Percentiles rank a stretch among this genome's conserved stretches.
phyloP scores from a whole-genome alignment of 2,888 invertebrate genomes.

The Creontiades dilutus region DNA sequence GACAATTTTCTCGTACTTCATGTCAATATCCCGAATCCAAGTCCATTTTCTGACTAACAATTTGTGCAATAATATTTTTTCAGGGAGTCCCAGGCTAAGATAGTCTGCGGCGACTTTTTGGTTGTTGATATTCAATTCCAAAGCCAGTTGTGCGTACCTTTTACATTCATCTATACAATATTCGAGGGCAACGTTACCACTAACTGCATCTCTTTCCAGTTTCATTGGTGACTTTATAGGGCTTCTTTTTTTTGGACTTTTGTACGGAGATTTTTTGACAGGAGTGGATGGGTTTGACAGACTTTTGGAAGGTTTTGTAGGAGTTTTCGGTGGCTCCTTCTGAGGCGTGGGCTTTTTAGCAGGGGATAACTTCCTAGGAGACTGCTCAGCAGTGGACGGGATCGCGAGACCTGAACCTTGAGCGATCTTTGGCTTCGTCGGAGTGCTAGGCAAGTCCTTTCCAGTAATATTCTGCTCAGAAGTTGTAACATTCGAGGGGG shows the following conservation, averaged over 20 bases:
- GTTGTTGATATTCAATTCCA: background rate
- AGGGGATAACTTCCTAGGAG: background rate
- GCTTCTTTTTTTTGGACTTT: conserved; percentile 33
- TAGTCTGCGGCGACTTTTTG: conserved; percentile 56
- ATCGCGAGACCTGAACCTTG: background rate
- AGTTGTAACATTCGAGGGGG: background rate
- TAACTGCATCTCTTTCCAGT: background rate
- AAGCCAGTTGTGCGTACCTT: conserved; percentile 49
- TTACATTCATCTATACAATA: conserved; percentile 48
- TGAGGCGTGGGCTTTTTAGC: background rate
- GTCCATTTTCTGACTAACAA: conserved; percentile 60
- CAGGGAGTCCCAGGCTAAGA: conserved; percentile 3
- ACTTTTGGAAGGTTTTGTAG: background rate
- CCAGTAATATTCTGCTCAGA: background rate
- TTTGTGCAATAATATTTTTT: conserved; percentile 52
- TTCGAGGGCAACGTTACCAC: conserved; percentile 33
- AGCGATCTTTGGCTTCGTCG: background rate
- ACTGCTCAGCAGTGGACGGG: background rate
- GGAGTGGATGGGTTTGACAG: background rate
- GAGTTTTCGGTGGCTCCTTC: background rate
- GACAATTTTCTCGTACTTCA: conserved; percentile 64
- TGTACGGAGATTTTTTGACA: background rate
- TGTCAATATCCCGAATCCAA: conserved; percentile 59
- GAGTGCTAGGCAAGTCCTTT: background rate
- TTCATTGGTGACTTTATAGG: conserved; percentile 13